A percentile compares a stretch with the other conserved stretches of the same genome.
phyloP scores from a whole-genome alignment of 2,113 vertebrate species.

The Anhinga anhinga region DNA sequence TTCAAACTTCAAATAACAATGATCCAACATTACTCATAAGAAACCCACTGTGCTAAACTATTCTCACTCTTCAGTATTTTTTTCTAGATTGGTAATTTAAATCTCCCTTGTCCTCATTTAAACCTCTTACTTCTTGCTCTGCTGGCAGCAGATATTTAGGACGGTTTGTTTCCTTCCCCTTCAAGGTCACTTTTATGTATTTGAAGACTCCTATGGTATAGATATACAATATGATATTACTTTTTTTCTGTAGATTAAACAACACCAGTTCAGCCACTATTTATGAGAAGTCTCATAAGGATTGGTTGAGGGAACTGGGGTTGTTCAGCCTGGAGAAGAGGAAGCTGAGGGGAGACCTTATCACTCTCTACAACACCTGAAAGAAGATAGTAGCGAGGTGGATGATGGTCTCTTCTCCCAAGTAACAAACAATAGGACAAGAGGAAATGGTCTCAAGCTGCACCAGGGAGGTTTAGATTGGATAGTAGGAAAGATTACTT shows the following conservation, averaged over 20 bases:
- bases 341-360: background rate
- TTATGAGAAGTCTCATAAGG: background rate
- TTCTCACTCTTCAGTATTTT: background rate
- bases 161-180: background rate
- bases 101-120: background rate
- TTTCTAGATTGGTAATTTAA: background rate
- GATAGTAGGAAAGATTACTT: background rate
- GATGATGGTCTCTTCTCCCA: background rate
- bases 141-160: background rate
- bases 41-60: background rate
- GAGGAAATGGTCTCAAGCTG: background rate
- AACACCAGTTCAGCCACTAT: background rate
- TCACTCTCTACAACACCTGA: background rate
- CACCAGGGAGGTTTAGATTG: background rate
- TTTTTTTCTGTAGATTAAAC: background rate
- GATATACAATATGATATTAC: background rate
- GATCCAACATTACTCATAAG: background rate
- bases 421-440: background rate
- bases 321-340: background rate
- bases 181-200: background rate
- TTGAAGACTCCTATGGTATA: background rate
- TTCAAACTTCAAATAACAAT: background rate
- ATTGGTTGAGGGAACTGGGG: background rate
- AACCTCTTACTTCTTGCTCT: background rate
- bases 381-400: background rate